Evolutionary conservation across 2,797 vertebrate genomes (phyloP), one percentile per base, ranked within the genome.

Genomic region (Chelon auratus): DNA sequence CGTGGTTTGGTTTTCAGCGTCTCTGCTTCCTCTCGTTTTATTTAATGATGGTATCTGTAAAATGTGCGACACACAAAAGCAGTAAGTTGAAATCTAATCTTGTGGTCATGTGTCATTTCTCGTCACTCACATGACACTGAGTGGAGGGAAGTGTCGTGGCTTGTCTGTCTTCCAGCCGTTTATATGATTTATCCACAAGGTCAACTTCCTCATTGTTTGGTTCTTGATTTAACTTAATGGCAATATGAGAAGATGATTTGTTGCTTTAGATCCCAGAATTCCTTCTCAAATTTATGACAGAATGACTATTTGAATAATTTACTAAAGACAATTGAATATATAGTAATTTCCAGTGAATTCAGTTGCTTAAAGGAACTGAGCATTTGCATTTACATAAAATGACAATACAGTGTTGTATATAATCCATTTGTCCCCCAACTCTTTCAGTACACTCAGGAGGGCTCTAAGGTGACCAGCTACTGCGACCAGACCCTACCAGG

Each of bases 401-500:
- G 0, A 48, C 15, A 20, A 11, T 8, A 53, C 12, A 11, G 39
- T 8, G 10, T 40, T 17, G 10, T 69, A 45, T 17, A 5, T 55
- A n/a, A 58, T 9, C 5, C 12, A 0, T 30, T 48, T n/a, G 11
- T 50, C 10, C 77, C 22, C 17, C n/a, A 17, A 9, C 17, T 4
- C 9, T 60, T 80, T 24, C 88, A 99, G 98, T 99, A 97, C 87
- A 90, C 94, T 78, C 39, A 93, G 54, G 89, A 95, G 1, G 95
- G 94, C 11, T 5, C 54, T 0, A 89, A 91, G 12, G 95, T 96
- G 60, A 96, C 94, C 79, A 97, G 97, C 81, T 97, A 95, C 77
- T 99, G 98, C 85, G 94, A 98, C 14, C 96, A 99, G 85, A 98
- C 97, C 0, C 72, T 97, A 8, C 93, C 95, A 0, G 98, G 98